Percentiles rank a stretch among this genome's conserved stretches.
Conservation (phyloP, 2,888 invertebrate species). For the Aphodius sticticus region DNA sequence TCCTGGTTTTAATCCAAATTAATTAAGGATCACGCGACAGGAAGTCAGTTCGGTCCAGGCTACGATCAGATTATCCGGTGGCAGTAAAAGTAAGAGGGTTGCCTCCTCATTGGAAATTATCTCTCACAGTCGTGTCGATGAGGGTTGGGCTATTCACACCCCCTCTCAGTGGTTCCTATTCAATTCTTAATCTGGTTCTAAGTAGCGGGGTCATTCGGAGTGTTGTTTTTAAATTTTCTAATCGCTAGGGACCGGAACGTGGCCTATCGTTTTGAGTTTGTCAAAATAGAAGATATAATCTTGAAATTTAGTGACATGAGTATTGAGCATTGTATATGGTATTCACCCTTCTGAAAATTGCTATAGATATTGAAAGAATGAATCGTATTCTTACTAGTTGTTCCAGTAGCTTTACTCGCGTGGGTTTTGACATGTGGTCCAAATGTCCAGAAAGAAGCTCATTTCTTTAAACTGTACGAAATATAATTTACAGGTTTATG, state of each 20-base stretch:
- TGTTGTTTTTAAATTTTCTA: background rate
- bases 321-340: background rate
- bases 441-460: no score
- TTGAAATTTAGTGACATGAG: background rate
- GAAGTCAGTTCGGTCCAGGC: background rate
- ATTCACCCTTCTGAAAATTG: background rate
- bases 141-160: background rate
- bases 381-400: background rate
- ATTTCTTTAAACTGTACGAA: no score
- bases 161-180: background rate
- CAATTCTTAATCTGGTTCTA: background rate
- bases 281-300: background rate
- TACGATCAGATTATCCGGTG: conserved; percentile 28
- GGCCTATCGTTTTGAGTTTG: background rate
- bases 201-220: background rate
- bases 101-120: background rate
- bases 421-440: no score
- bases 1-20: conserved; percentile 53
- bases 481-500: no score
- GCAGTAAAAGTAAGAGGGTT: conserved; percentile 17
- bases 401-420: no score
- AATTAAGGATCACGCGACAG: conserved; percentile 48
- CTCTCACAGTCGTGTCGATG: background rate
- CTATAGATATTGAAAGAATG: background rate
- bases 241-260: background rate